Evolutionary conservation across 2,113 vertebrate species (phyloP), one percentile per base, ranked within the genome.

Genomic region (Lanius collurio): DNA sequence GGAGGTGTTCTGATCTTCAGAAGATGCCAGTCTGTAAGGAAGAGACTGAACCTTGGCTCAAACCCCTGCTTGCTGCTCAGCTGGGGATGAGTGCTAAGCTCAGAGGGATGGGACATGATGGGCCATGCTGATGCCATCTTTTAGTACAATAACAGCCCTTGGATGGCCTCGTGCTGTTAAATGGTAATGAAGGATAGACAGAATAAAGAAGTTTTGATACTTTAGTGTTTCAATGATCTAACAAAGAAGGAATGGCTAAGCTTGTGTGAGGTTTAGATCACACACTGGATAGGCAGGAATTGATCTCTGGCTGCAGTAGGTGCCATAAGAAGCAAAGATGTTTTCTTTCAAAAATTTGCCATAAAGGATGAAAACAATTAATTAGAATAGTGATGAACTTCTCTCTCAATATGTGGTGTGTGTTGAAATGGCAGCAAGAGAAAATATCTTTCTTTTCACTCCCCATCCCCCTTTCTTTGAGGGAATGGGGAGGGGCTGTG

Each of bases 301-400:
- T 91, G 64, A 94, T 92, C 96, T 94, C 84, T 94, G 92, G 33
- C 49, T 94, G 16, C 23, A 33, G 31, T 18, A 73, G 73, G 28
- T 91, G 53, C 53, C 31, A 7, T 76, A 71, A 84, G 67, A 92
- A 37, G 53, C 44, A 94, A 87, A 71, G 28, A 47, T 89, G 37
- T 67, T 89, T 90, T 81, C 57, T 68, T 84, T 60, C 83, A 78
- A n/a, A 44, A 68, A 11, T 60, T 71, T 5, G 3, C 84, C 83
- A 62, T 57, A 76, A 75, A 89, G 42, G 83, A 82, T 84, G 80
- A 90, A 95, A 78, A 35, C 24, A 68, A 27, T 79, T 79, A 91
- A 84, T 68, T 87, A 73, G 57, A 55, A 27, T 35, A 53, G 27
- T 7, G 22, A 73, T 71, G 13, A 91, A 76, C 80, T 91, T 64